phyloP scores from a whole-genome alignment of 2,888 invertebrate genomes.

The Chirona hameri region DNA sequence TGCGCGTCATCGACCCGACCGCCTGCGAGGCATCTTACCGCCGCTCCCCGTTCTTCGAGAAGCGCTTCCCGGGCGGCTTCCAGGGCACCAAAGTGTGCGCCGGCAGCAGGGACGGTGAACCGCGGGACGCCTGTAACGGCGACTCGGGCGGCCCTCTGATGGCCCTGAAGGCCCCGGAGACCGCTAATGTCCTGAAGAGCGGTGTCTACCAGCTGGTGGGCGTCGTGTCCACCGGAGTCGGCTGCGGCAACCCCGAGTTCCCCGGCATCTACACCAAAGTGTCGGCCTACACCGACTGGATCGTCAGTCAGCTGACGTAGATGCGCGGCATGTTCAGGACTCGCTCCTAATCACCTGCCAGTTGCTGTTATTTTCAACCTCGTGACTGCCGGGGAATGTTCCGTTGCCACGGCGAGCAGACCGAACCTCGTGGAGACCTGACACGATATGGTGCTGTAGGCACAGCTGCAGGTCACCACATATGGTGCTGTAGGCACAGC shows the following conservation, averaged over 20 bases:
- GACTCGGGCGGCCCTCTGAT: slow-evolving; percentile 1
- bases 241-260: slow-evolving; percentile 69
- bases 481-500: too few species aligned
- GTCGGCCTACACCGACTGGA: slow-evolving; percentile 40
- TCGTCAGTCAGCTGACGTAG: slow-evolving; percentile 24
- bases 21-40: not conserved
- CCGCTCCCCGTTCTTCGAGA: not conserved
- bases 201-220: slow-evolving; percentile 54
- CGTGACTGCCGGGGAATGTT: too few species aligned
- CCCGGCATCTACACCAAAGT: slow-evolving; percentile 80
- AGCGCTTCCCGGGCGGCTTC: not conserved
- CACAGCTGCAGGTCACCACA: too few species aligned
- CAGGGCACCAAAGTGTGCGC: not conserved
- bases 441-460: too few species aligned
- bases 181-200: not conserved
- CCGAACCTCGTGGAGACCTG: too few species aligned
- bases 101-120: too few species aligned
- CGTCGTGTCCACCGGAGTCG: slow-evolving; percentile 77
- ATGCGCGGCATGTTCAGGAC: too few species aligned
- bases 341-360: too few species aligned
- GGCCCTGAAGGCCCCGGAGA: not conserved
- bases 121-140: not conserved
- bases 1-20: not conserved
- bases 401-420: too few species aligned
- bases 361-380: too few species aligned